Evolutionary conservation across 2,113 vertebrate genomes (phyloP).

Genomic region (Lagopus muta): DNA sequence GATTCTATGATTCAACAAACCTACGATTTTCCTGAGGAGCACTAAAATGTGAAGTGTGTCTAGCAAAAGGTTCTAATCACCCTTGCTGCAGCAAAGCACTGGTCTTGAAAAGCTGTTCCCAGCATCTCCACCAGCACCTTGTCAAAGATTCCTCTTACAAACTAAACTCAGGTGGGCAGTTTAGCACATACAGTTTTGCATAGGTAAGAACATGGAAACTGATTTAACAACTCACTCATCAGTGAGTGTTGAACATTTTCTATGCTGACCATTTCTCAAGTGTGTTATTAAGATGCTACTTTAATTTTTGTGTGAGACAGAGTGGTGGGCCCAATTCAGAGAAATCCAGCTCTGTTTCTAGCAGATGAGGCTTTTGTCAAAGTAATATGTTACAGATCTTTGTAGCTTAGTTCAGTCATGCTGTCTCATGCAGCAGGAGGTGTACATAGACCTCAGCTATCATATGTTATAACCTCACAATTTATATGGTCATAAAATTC

Average conservation of each 20-base stretch:
- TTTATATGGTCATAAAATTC: background rate
- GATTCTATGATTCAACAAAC: too few relatives aligned
- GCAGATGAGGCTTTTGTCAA: background rate
- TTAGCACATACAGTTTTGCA: background rate
- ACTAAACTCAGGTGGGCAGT: background rate
- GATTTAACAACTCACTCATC: fast-evolving
- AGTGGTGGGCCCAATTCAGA: background rate
- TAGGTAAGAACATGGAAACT: background rate
- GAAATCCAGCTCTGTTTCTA: background rate
- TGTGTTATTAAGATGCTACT: background rate
- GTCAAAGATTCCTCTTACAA: background rate
- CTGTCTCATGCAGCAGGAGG: background rate
- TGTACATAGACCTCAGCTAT: background rate
- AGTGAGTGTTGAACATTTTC: background rate
- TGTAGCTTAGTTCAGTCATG: background rate
- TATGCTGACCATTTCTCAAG: background rate
- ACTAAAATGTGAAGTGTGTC: background rate
- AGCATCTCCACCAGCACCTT: background rate
- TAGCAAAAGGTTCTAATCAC: background rate
- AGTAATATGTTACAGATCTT: too few relatives aligned
- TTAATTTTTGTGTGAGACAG: background rate
- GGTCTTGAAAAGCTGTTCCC: background rate
- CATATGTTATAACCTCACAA: background rate
- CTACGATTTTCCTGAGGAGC: background rate
- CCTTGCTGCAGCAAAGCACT: background rate